A percentile compares a stretch with the other conserved stretches of the same genome.
Conservation (phyloP, 2,797 vertebrate species). For the Gymnothorax reevesii region DNA sequence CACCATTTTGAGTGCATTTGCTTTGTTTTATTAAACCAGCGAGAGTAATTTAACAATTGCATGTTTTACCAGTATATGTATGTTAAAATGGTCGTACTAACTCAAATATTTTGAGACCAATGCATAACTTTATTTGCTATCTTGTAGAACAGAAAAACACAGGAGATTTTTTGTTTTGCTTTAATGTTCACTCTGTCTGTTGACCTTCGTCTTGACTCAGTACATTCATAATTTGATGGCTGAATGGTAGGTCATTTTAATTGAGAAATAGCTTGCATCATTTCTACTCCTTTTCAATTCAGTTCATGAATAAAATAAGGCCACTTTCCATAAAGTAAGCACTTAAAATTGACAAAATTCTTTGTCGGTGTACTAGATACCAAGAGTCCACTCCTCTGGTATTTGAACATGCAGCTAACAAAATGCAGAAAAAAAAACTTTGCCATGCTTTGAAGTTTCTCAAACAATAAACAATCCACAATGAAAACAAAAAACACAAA, state of each 20-base stretch:
- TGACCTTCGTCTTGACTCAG: neutral
- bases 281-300: neutral
- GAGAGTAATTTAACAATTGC: slow-evolving; percentile 94
- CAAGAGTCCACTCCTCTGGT: neutral
- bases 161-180: neutral
- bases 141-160: neutral
- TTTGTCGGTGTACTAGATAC: neutral
- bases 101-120: slow-evolving; percentile 64
- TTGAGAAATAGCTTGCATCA: neutral
- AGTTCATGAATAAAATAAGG: neutral
- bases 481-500: neutral
- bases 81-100: slow-evolving; percentile 53
- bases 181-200: neutral
- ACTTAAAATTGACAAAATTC: neutral
- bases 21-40: slow-evolving; percentile 97
- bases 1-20: slow-evolving; percentile 99
- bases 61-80: slow-evolving; percentile 72
- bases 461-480: neutral
- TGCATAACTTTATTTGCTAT: neutral
- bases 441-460: neutral
- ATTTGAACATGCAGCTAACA: neutral
- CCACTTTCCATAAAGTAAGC: neutral
- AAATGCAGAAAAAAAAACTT: neutral
- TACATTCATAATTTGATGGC: no score
- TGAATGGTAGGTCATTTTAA: neutral